Conservation (phyloP, 2,888 invertebrate genomes). For the Heliothis peltigera region DNA sequence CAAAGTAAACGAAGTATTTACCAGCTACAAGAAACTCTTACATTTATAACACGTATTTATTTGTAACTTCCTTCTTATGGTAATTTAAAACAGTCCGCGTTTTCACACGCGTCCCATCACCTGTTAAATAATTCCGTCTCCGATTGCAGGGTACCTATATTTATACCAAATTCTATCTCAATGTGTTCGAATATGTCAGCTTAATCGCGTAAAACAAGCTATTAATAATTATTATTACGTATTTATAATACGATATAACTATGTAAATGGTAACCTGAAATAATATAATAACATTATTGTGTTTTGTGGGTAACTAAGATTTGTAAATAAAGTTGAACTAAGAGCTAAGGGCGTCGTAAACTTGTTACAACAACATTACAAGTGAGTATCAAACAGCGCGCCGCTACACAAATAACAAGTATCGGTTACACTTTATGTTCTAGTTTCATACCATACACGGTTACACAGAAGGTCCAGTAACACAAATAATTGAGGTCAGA, state of each 20-base stretch:
- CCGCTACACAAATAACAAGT: neutral
- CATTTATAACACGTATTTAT: slow-evolving; percentile 8
- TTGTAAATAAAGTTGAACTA: neutral
- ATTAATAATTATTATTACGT: too few relatives aligned
- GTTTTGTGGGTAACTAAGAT: neutral
- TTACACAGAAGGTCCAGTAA: neutral
- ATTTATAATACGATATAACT: too few relatives aligned
- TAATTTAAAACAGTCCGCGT: too few relatives aligned
- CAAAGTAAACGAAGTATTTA: slow-evolving; percentile 38
- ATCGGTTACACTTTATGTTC: neutral
- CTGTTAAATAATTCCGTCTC: too few relatives aligned
- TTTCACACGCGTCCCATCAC: too few relatives aligned
- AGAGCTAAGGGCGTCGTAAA: neutral
- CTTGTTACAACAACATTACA: neutral
- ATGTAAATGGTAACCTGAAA: neutral
- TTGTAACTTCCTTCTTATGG: too few relatives aligned
- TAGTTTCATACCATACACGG: too few relatives aligned
- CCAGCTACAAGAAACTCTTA: slow-evolving; percentile 6
- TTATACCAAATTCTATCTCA: too few relatives aligned
- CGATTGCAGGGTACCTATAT: too few relatives aligned
- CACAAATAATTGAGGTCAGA: too few relatives aligned
- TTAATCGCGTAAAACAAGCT: too few relatives aligned
- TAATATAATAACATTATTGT: neutral
- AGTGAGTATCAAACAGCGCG: neutral
- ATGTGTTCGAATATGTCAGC: too few relatives aligned